Base-by-base conservation (phyloP, 37 sponge, comb jelly and placozoan genomes). In the Geodia barretti region DNA sequence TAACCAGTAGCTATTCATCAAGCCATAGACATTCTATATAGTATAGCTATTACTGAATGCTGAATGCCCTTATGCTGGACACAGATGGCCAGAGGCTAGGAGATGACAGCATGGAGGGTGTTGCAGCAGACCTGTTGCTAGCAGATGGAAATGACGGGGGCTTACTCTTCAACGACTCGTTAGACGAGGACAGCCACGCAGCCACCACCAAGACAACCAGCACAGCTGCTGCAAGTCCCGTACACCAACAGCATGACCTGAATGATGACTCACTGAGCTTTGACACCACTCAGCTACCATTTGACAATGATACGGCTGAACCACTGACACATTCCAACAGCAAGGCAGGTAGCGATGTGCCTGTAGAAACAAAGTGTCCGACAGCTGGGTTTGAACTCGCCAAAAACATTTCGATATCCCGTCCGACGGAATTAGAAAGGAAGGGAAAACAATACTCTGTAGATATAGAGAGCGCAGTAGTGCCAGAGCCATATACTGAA, bases 121-220 rank as follows among this genome's bases (percentile, higher is more conserved):
- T 47, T 17, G 7, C 54, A 47, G 54, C 54, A 17, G 54, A 47
- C 14, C 54, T 14, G 7, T 14, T 47, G 7, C 54, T 47, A 47
- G 54, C 11, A 14, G 54, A 47, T 7, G 54, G 14, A 14, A n/a
- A n/a, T n/a, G n/a, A n/a, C n/a, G n/a, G n/a, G n/a, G n/a, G n/a
- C n/a, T 31, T 30, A 20, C 58, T 73, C 19, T 73, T 75, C 24
- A 33, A 75, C 19, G 76, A 75, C 76, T 75, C 76, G 36, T 37
- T 75, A 1, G 77, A 38, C 37, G 77, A 77, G 35, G 24, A 11
- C 70, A 70, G 34, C 38, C 9, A 20, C 34, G 20, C 31, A 34
- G 38, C 70, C 4, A 4, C 7, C 28, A 70, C 38, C 7, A 8
- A 35, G 34, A 38, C 9, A 32, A 32, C 5, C 2, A 30, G 1